A percentile compares a stretch with the other conserved stretches of the same genome.
Evolutionary conservation across 1,140 invertebrate species (phyloP).

Genomic region (Manduca sexta): DNA sequence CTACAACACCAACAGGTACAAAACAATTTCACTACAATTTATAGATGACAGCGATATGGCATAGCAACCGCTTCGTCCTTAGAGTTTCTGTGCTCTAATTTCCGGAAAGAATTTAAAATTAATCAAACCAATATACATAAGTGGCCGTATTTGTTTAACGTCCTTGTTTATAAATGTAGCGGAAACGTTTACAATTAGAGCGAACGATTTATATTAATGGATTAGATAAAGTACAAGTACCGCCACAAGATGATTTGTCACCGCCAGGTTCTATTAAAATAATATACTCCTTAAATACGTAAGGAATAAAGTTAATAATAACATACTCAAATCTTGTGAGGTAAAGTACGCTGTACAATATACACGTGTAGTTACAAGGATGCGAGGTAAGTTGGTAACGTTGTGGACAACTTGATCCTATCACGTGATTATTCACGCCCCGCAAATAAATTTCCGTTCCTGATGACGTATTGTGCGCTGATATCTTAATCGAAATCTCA

Average conservation of each 20-base stretch:
- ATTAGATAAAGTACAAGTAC: background rate
- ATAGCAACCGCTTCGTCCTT: background rate
- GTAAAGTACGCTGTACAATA: background rate
- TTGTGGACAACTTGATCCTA: constrained; percentile 57
- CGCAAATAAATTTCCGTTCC: constrained; percentile 66
- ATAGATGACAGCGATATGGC: too few relatives aligned
- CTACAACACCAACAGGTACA: too few relatives aligned
- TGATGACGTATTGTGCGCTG: constrained; percentile 66
- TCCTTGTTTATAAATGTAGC: constrained; percentile 3
- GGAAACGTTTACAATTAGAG: constrained; percentile 4
- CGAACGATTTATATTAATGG: background rate
- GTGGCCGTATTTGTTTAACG: background rate
- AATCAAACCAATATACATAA: background rate
- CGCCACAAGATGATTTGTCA: too few relatives aligned
- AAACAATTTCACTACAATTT: too few relatives aligned
- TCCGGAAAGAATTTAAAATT: constrained; percentile 5
- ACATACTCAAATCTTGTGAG: background rate
- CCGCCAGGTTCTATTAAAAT: too few relatives aligned
- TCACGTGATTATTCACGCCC: constrained; percentile 66
- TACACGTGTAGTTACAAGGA: background rate
- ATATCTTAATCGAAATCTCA: constrained; percentile 71
- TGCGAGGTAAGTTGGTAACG: constrained; percentile 33
- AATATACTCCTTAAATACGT: too few relatives aligned
- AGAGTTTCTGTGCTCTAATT: background rate
- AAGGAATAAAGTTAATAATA: too few relatives aligned